Percentiles rank a stretch among this genome's conserved stretches.
Conservation (phyloP, 2,888 invertebrate genomes). For the Heliconius hortense region DNA sequence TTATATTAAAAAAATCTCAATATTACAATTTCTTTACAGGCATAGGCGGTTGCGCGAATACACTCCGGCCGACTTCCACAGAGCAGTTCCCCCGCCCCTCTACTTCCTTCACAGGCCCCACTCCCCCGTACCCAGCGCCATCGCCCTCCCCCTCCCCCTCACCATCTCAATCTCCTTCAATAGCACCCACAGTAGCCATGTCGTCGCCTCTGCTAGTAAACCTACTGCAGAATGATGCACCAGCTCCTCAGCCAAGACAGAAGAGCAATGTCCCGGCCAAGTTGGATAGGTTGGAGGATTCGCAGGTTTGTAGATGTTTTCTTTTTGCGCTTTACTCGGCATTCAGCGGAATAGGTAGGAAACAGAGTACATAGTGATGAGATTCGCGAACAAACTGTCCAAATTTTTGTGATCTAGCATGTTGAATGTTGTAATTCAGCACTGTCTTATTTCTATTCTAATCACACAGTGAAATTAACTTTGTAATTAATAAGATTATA, state of each 20-base stretch:
- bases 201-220: constrained; percentile 96
- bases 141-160: constrained; percentile 45
- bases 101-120: constrained; percentile 63
- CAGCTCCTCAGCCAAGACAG: constrained; percentile 62
- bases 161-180: constrained; percentile 38
- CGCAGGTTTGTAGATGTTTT: constrained; percentile 56
- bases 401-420: too few species aligned
- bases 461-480: too few species aligned
- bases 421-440: too few species aligned
- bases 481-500: neutral
- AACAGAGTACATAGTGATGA: neutral
- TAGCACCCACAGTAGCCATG: constrained; percentile 84
- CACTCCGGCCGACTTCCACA: constrained; percentile 33
- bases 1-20: neutral
- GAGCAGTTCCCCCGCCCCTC: constrained; percentile 46
- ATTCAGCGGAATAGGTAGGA: neutral
- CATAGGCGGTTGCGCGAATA: constrained; percentile 40
- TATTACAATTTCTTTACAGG: constrained; percentile 36
- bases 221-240: constrained; percentile 92
- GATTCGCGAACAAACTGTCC: too few species aligned
- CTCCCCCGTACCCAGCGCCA: constrained; percentile 63
- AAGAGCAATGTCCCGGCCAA: constrained; percentile 66
- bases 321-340: neutral
- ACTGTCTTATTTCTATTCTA: too few species aligned
- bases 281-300: constrained; percentile 68